phyloP scores from a whole-genome alignment of 2,113 vertebrate genomes.

The Stigmatopora nigra region DNA sequence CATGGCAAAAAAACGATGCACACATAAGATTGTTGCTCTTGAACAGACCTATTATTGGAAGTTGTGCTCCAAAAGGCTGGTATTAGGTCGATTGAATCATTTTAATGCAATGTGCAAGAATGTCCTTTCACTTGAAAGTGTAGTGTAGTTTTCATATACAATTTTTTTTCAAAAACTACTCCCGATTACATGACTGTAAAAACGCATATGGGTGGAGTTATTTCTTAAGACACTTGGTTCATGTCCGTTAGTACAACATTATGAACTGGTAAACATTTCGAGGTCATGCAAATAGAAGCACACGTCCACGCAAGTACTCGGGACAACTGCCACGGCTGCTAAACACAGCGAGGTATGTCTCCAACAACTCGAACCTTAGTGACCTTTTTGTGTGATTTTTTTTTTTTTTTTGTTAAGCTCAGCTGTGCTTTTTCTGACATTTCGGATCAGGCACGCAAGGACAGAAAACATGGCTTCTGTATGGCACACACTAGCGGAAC shows the following conservation, averaged over 20 bases:
- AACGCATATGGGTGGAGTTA: slow-evolving; percentile 1
- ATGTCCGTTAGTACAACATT: not conserved
- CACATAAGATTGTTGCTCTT: not conserved
- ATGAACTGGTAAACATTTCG: not conserved
- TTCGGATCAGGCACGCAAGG: slow-evolving; percentile 4
- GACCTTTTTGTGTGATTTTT: slow-evolving; percentile 8
- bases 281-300: not conserved
- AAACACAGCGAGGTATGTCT: not conserved
- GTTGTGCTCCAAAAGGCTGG: not conserved
- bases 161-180: slow-evolving; percentile 1
- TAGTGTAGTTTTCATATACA: not conserved
- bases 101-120: slow-evolving; percentile 7
- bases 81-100: not conserved
- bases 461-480: slow-evolving; percentile 1
- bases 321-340: not conserved
- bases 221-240: slow-evolving; percentile 14
- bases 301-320: not conserved
- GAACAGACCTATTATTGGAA: not conserved
- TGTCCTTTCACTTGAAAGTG: not conserved
- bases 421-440: slow-evolving; percentile 1
- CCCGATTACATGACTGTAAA: slow-evolving; percentile 2
- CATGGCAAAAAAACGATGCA: slow-evolving; percentile 9
- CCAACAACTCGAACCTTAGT: not conserved
- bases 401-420: slow-evolving; percentile 14
- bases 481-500: not conserved